Conservation (phyloP, 2,888 invertebrate species). For the Dilophus febrilis region DNA sequence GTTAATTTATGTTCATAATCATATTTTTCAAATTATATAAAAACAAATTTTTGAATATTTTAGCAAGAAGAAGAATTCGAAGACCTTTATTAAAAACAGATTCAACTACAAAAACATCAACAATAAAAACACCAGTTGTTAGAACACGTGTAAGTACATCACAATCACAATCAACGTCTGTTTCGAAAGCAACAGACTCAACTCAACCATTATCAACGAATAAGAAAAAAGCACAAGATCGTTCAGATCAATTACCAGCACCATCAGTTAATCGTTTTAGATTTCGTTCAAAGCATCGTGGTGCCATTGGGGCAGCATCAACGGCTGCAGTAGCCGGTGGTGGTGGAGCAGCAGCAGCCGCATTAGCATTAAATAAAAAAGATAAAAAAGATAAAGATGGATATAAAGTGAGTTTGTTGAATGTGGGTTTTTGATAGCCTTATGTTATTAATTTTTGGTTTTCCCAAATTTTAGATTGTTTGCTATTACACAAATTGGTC, state of each 20-base stretch:
- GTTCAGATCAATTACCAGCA: constrained; percentile 11
- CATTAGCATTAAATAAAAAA: constrained; percentile 37
- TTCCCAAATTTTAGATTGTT: constrained; percentile 41
- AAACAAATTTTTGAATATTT: not conserved
- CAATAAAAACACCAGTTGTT: constrained; percentile 8
- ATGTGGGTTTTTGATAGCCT: no score
- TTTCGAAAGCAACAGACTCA: constrained; percentile 36
- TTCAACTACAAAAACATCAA: constrained; percentile 5
- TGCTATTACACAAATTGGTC: constrained; percentile 99
- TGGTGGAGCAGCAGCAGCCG: constrained; percentile 29
- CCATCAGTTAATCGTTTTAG: constrained; percentile 42
- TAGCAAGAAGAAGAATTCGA: constrained; percentile 25
- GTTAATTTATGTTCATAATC: not conserved
- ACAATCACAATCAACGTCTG: constrained; percentile 37
- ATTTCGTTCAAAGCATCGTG: constrained; percentile 37
- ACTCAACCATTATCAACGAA: no score
- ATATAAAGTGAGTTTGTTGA: constrained; percentile 47
- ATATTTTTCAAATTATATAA: no score
- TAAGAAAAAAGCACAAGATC: constrained; percentile 17
- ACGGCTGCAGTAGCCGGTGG: constrained; percentile 43
- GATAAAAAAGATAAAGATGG: constrained; percentile 50
- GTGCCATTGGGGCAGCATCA: constrained; percentile 17
- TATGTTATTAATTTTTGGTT: not conserved
- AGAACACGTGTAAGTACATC: constrained; percentile 5
- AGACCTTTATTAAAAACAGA: constrained; percentile 18